Conservation (phyloP, 2,113 vertebrate genomes). For the Pristiophorus japonicus region DNA sequence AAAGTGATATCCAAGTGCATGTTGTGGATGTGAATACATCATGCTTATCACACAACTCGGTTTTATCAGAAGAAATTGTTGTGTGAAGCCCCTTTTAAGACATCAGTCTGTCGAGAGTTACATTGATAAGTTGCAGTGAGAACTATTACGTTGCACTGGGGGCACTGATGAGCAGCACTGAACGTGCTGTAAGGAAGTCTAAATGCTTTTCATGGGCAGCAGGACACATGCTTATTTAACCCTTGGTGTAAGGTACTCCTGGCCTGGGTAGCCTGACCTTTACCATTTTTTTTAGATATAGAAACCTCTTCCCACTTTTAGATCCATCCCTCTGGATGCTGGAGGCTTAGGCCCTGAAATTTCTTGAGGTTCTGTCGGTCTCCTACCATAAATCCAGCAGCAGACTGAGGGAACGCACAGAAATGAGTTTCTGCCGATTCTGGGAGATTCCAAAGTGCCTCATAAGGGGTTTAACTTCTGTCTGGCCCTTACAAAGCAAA, state of each 20-base stretch:
- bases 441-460: too few species aligned
- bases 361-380: too few species aligned
- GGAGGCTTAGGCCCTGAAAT: not conserved
- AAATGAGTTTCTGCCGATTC: too few species aligned
- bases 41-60: not conserved
- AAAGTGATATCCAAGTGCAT: not conserved
- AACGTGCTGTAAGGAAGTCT: not conserved
- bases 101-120: not conserved
- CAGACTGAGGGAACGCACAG: too few species aligned
- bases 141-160: not conserved
- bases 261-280: not conserved
- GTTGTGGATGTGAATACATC: not conserved
- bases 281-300: not conserved
- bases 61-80: not conserved
- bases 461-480: too few species aligned
- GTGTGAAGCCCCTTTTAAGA: not conserved
- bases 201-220: not conserved
- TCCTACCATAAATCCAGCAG: too few species aligned
- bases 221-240: not conserved
- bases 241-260: not conserved
- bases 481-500: too few species aligned
- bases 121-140: too few species aligned
- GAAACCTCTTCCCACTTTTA: not conserved
- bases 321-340: not conserved
- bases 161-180: not conserved